Conservation (phyloP, 2,888 invertebrate species). For the Abrostola triplasia region DNA sequence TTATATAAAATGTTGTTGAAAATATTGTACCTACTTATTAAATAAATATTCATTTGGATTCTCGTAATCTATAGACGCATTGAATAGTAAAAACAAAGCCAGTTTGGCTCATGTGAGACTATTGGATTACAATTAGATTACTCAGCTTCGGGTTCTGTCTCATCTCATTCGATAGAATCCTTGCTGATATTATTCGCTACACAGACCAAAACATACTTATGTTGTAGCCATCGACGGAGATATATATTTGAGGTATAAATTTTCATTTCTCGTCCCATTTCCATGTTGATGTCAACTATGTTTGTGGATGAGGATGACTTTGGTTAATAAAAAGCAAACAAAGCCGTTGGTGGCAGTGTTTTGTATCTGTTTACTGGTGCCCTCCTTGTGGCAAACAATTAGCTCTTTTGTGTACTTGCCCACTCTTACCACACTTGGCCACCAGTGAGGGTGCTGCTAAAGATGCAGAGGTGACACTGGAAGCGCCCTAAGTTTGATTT, state of each 20-base stretch:
- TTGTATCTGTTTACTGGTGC: slow-evolving; percentile 70
- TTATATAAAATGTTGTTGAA: too few species aligned
- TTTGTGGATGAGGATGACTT: slow-evolving; percentile 56
- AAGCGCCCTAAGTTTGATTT: slow-evolving; percentile 24
- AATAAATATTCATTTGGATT: too few species aligned
- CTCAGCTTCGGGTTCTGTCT: neutral
- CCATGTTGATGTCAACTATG: slow-evolving; percentile 40
- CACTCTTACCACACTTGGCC: slow-evolving; percentile 69
- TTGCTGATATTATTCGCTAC: too few species aligned
- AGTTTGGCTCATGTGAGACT: neutral
- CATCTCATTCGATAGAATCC: too few species aligned
- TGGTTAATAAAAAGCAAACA: slow-evolving; percentile 72
- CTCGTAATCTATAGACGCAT: too few species aligned
- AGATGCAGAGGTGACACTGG: slow-evolving; percentile 44
- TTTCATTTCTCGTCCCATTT: slow-evolving; percentile 13
- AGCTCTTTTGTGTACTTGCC: slow-evolving; percentile 76
- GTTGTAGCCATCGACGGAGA: neutral
- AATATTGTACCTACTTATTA: too few species aligned
- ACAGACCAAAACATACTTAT: neutral
- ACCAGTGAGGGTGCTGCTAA: slow-evolving; percentile 59
- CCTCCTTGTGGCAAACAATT: slow-evolving; percentile 75
- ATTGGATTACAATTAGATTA: neutral
- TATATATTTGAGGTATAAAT: slow-evolving; percentile 11
- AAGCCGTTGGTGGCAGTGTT: slow-evolving; percentile 57
- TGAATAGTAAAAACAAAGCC: neutral